These are phyloP conservation scores for Sebastes hubbsi DNA, from an alignment of 2,797 vertebrate species.

Conservation along the genomic window DNA sequence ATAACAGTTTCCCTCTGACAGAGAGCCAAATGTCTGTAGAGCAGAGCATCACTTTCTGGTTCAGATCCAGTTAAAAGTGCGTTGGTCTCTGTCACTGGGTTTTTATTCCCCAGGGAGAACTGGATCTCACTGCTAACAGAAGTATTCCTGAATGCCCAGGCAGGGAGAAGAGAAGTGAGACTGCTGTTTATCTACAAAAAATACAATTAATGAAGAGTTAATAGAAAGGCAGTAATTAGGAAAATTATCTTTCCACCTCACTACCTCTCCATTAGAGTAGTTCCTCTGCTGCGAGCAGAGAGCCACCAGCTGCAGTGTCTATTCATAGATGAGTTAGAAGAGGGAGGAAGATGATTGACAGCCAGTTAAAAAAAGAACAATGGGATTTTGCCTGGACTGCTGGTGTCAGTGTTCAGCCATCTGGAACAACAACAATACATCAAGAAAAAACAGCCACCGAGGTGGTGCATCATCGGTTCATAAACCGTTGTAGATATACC, in stretches of 20 bases:
- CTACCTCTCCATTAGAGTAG: neutral
- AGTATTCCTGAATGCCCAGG: neutral
- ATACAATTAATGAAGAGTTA: neutral
- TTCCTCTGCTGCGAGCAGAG: neutral
- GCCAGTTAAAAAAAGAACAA: neutral
- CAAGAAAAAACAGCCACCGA: neutral
- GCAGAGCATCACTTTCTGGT: conserved; percentile 22
- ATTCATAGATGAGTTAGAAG: neutral
- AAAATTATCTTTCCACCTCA: neutral
- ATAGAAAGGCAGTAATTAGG: conserved; percentile 1
- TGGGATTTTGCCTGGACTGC: neutral
- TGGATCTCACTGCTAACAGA: conserved; percentile 7
- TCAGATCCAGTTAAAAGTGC: conserved; percentile 28
- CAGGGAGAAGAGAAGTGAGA: neutral
- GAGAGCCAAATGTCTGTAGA: conserved; percentile 22
- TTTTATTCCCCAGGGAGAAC: neutral
- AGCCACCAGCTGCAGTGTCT: neutral
- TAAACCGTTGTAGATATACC: neutral
- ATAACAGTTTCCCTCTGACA: conserved; percentile 26
- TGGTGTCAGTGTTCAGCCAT: conserved; percentile 1
- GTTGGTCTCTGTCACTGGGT: conserved; percentile 4
- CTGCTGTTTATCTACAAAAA: neutral
- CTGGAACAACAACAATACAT: neutral
- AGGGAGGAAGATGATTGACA: neutral
- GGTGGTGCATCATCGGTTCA: neutral